Conservation (phyloP, 2,888 invertebrate species). For the Alentia gelatinosa region DNA sequence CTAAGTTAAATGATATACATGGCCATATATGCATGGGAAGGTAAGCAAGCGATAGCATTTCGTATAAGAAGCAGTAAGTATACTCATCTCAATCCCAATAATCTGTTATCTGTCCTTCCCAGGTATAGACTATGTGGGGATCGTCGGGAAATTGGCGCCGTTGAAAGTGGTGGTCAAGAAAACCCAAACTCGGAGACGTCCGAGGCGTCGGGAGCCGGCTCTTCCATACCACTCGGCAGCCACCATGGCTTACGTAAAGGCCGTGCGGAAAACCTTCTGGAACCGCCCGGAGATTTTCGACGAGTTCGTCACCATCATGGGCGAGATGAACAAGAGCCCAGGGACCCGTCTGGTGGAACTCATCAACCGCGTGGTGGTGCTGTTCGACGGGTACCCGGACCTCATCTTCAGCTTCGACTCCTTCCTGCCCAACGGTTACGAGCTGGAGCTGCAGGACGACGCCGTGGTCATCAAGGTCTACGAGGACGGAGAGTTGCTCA, state of each 20-base stretch:
- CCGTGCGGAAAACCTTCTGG: constrained; percentile 15
- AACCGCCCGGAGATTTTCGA: constrained; percentile 52
- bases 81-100: no score
- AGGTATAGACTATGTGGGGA: not conserved
- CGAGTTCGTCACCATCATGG: constrained; percentile 53
- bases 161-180: constrained; percentile 5
- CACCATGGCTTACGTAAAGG: not conserved
- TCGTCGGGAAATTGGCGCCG: not conserved
- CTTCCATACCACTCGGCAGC: not conserved
- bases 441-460: constrained; percentile 62
- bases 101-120: not conserved
- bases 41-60: not conserved
- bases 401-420: constrained; percentile 59
- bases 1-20: not conserved
- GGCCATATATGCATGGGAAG: not conserved
- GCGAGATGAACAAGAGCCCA: constrained; percentile 7
- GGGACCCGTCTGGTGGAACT: constrained; percentile 52
- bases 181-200: not conserved
- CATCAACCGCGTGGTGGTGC: constrained; percentile 56
- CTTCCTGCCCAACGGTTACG: constrained; percentile 60
- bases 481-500: not conserved
- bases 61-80: no score
- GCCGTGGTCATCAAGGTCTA: constrained; percentile 64
- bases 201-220: not conserved
- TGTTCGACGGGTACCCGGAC: constrained; percentile 62